Evolutionary conservation across 2,888 invertebrate genomes (phyloP), one percentile per base, ranked within the genome.

Genomic region (Chloroclysta siterata): DNA sequence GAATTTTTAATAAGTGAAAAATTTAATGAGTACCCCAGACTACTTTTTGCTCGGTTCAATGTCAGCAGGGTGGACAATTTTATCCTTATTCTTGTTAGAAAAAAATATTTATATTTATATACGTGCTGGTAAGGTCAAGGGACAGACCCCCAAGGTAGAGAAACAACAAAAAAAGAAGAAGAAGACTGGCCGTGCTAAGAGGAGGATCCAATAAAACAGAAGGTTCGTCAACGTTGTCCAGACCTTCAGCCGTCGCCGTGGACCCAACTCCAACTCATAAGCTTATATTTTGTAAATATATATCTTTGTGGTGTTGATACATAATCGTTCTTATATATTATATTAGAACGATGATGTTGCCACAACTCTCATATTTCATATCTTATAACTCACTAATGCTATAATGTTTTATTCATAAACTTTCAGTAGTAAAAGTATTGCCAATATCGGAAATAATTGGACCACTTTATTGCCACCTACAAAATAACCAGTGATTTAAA

Each of bases 101-200:
- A 70, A 77, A 73, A 54, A 13, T 29, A 36, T 15, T 36, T 0
- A 28, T 0, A 13, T 11, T 22, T 13, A 5, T 29, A 5, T 6
- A 6, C 4, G 4, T 5, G 28, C 4, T 29, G 95, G 95, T 88
- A 99, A 99, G 94, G 99, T 99, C 59, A 99, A 99, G 91, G 99
- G 99, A 72, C 99, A 99, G 93, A 99, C 99, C 15, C 99, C 99
- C 29, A 99, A 99, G 94, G 98, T 99, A 72, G 99, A 99, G 79
- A 99, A 99, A 85, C 98, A 98, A 89, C 99, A 99, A 84, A 99
- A 99, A 94, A 99, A 98, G 87, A 99, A 99, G 96, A 98, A 98
- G 96, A 99, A 98, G 95, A 99, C 99, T 46, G 99, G 99, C 56
- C 97, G 99, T 86, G 99, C 99, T 70, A 99, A 99, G 95, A 95